Evolutionary conservation across 2,888 invertebrate species (phyloP).

Genomic region (Noctua comes): DNA sequence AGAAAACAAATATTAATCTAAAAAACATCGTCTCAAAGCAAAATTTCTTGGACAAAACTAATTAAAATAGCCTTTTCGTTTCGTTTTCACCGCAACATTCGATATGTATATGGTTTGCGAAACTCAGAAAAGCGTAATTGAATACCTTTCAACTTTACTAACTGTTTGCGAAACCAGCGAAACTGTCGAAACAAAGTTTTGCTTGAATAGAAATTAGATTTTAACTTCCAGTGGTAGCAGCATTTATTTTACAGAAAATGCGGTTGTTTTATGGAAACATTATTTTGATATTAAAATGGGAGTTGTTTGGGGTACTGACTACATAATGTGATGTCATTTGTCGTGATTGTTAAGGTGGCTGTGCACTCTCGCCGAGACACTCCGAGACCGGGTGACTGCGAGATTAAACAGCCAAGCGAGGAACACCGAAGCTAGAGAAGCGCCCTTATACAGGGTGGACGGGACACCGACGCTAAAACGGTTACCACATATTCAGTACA

Average conservation of each 20-base stretch:
- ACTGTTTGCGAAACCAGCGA: slow-evolving; percentile 73
- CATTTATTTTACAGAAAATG: slow-evolving; percentile 61
- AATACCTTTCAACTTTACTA: slow-evolving; percentile 75
- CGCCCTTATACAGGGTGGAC: too few relatives aligned
- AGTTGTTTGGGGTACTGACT: slow-evolving; percentile 12
- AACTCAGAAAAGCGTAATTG: slow-evolving; percentile 74
- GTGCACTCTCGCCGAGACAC: not conserved
- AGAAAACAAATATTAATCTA: slow-evolving; percentile 23
- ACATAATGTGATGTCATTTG: slow-evolving; percentile 50
- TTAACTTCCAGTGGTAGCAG: slow-evolving; percentile 67
- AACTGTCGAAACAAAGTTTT: slow-evolving; percentile 74
- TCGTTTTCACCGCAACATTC: slow-evolving; percentile 57
- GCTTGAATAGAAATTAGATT: slow-evolving; percentile 72
- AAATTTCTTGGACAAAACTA: slow-evolving; percentile 33
- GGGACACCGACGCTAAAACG: too few relatives aligned
- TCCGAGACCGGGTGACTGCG: not conserved
- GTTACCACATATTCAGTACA: not conserved
- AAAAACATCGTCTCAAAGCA: slow-evolving; percentile 25
- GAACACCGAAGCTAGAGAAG: not conserved
- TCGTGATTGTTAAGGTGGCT: slow-evolving; percentile 29
- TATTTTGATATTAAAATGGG: slow-evolving; percentile 31
- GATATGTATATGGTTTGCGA: slow-evolving; percentile 66
- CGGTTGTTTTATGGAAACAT: slow-evolving; percentile 47
- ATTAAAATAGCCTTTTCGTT: slow-evolving; percentile 44
- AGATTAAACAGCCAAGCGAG: not conserved